These are phyloP conservation scores for Argopecten irradians DNA, from an alignment of 1,140 invertebrate species.

Conservation along the genomic window DNA sequence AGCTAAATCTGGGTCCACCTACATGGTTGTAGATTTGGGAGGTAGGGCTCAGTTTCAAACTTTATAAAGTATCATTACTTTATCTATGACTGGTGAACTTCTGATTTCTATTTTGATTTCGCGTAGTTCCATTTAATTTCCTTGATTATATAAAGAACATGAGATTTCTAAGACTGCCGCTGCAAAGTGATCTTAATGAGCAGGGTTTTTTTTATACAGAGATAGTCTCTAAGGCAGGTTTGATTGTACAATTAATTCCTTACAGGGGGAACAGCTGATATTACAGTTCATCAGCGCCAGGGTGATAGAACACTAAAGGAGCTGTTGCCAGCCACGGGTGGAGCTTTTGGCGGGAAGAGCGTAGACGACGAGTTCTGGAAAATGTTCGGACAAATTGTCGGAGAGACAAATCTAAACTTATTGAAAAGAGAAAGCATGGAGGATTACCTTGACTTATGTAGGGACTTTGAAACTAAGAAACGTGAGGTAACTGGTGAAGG, in stretches of 20 bases:
- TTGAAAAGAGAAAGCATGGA: constrained; percentile 43
- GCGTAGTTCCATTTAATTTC: too few species aligned
- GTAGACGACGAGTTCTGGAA: constrained; percentile 48
- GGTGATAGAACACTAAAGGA: constrained; percentile 38
- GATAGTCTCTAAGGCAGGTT: too few species aligned
- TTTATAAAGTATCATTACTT: neutral
- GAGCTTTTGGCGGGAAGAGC: constrained; percentile 51
- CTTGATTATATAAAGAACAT: too few species aligned
- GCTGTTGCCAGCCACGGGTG: constrained; percentile 49
- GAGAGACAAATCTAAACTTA: neutral
- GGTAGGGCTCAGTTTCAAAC: neutral
- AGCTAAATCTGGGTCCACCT: constrained; percentile 29
- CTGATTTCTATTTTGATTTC: neutral
- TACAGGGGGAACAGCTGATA: constrained; percentile 55
- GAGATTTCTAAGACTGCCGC: too few species aligned
- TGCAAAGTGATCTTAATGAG: too few species aligned
- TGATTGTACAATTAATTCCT: too few species aligned
- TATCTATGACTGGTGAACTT: neutral
- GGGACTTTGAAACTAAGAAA: constrained; percentile 43
- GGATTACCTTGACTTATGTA: constrained; percentile 42
- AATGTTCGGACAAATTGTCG: constrained; percentile 36
- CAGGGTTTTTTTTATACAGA: too few species aligned
- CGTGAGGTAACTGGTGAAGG: constrained; percentile 26
- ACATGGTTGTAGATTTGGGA: constrained; percentile 45
- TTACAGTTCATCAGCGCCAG: constrained; percentile 46